phyloP scores from a whole-genome alignment of 1,140 invertebrate species.

The Hypsibius dujardini region DNA sequence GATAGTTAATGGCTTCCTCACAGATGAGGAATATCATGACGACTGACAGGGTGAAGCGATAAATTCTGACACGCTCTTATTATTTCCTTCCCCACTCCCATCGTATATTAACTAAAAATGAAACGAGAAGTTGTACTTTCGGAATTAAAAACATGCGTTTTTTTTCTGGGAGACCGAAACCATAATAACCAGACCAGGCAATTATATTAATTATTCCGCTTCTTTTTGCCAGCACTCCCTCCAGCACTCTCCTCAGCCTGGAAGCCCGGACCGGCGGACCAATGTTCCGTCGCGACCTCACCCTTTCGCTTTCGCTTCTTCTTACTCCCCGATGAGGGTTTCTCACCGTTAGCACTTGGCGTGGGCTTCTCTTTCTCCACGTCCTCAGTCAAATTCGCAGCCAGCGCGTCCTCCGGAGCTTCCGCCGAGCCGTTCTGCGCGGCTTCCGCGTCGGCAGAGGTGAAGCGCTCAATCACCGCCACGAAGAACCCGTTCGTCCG shows the following conservation, averaged over 20 bases:
- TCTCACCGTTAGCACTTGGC: not conserved
- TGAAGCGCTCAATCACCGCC: slow-evolving; percentile 51
- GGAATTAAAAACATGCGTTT: too few relatives aligned
- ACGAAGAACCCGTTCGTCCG: slow-evolving; percentile 83
- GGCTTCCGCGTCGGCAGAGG: not conserved
- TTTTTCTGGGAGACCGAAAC: too few relatives aligned
- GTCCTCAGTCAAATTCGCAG: not conserved
- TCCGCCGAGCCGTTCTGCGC: not conserved
- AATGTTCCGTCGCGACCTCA: not conserved
- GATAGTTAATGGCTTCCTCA: too few relatives aligned
- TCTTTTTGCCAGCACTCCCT: too few relatives aligned
- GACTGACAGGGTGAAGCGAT: too few relatives aligned
- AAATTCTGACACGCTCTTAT: too few relatives aligned
- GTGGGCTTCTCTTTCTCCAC: not conserved
- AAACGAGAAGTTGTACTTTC: too few relatives aligned
- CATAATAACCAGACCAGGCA: too few relatives aligned
- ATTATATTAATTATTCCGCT: too few relatives aligned
- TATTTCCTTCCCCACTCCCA: too few relatives aligned
- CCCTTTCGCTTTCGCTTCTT: not conserved
- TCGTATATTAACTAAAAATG: too few relatives aligned
- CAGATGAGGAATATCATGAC: too few relatives aligned
- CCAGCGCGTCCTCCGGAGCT: not conserved
- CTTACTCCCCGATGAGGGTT: not conserved
- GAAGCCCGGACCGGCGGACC: not conserved
- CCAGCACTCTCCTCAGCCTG: not conserved